These are phyloP conservation scores for Parasteatoda tepidariorum DNA, from an alignment of 1,140 invertebrate genomes.

Conservation along the genomic window DNA sequence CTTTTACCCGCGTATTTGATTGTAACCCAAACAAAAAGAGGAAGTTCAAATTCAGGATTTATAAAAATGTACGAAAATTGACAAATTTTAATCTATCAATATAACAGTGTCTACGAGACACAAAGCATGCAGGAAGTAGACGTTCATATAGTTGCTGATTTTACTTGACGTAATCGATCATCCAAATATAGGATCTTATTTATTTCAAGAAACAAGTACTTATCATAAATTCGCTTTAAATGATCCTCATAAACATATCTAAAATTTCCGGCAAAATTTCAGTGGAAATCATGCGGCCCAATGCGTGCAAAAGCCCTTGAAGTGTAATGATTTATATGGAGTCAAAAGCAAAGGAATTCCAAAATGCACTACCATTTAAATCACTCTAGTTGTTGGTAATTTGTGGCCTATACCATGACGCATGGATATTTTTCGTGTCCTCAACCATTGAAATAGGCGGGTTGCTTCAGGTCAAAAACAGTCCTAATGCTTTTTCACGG, in stretches of 20 bases:
- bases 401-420: slow-evolving; percentile 23
- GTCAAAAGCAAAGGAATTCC: slow-evolving; percentile 11
- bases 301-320: background rate
- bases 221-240: background rate
- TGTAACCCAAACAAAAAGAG: too few relatives aligned
- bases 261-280: background rate
- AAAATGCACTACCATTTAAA: background rate
- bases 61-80: too few relatives aligned
- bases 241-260: background rate
- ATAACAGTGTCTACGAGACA: too few relatives aligned
- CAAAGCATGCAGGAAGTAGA: background rate
- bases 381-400: slow-evolving; percentile 25
- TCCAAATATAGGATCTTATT: background rate
- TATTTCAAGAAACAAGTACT: background rate
- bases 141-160: background rate
- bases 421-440: slow-evolving; percentile 19
- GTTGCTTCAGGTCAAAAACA: background rate
- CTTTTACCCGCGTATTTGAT: too few relatives aligned
- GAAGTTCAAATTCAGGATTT: too few relatives aligned
- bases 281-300: too few relatives aligned
- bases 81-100: too few relatives aligned
- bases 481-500: background rate
- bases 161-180: background rate
- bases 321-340: slow-evolving; percentile 13
- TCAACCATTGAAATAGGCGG: background rate